phyloP scores from a whole-genome alignment of 2,888 invertebrate species.

The Isoperla grammatica region DNA sequence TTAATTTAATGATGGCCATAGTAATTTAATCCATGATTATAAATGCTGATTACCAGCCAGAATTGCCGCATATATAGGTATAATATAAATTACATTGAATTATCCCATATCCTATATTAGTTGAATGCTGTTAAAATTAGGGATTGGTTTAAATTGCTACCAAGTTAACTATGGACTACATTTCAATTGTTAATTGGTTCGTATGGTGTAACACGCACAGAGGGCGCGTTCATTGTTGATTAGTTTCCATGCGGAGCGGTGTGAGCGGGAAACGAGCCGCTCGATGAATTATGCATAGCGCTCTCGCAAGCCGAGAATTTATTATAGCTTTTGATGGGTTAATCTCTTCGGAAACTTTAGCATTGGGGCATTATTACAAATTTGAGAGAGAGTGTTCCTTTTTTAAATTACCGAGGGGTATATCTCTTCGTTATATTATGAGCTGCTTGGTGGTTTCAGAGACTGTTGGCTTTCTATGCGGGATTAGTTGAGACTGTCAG shows the following conservation, averaged over 20 bases:
- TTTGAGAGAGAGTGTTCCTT: no score
- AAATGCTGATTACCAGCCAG: background rate
- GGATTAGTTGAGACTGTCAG: no score
- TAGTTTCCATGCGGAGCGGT: background rate
- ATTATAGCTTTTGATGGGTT: conserved; percentile 1
- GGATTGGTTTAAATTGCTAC: conserved; percentile 3
- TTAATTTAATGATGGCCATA: background rate
- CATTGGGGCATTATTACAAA: no score
- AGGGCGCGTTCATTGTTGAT: conserved; percentile 9
- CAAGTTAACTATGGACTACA: conserved; percentile 6
- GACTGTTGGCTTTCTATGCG: no score
- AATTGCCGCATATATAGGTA: background rate
- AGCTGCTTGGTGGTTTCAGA: no score
- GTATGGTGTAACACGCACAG: conserved; percentile 17
- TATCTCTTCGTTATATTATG: no score
- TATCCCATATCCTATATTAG: conserved; percentile 1
- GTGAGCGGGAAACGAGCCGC: background rate
- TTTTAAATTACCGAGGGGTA: no score
- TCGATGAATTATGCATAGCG: conserved; percentile 1
- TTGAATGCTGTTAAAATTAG: background rate
- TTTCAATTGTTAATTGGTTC: conserved; percentile 26
- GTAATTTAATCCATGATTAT: conserved; percentile 4
- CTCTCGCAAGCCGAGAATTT: background rate
- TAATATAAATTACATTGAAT: conserved; percentile 4
- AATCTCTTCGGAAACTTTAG: background rate